Conservation (phyloP, 2,888 invertebrate species). For the Labia minor region DNA sequence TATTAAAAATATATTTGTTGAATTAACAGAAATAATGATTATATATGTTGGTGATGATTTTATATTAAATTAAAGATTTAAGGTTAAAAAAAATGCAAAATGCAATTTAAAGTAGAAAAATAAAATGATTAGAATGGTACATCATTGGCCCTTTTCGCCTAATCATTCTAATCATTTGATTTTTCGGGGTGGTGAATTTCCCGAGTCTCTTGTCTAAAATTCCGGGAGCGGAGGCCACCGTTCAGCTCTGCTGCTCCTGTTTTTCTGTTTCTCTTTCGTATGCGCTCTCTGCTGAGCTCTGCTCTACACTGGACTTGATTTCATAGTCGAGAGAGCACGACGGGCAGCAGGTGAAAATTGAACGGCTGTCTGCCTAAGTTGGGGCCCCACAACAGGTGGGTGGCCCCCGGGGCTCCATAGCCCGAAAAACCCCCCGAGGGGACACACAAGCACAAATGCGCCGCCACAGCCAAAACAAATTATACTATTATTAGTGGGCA, state of each 20-base stretch:
- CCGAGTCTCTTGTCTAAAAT: no score
- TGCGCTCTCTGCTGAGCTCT: not conserved
- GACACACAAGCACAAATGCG: not conserved
- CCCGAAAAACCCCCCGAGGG: conserved; percentile 29
- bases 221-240: not conserved
- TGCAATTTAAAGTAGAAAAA: no score
- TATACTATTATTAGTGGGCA: conserved; percentile 8
- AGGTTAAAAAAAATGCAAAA: no score
- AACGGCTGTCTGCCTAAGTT: not conserved
- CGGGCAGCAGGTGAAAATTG: conserved; percentile 13
- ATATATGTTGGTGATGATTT: no score
- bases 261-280: not conserved
- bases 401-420: conserved; percentile 31
- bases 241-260: not conserved
- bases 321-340: conserved; percentile 20
- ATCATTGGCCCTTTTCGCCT: no score
- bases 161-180: no score
- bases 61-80: no score
- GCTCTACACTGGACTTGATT: not conserved
- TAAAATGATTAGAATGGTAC: no score
- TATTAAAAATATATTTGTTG: no score
- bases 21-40: no score
- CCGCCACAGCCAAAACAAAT: conserved; percentile 5
- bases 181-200: no score
- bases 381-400: conserved; percentile 21